These are phyloP conservation scores for Pseudomyrmex flavicornis DNA, from an alignment of 1,140 invertebrate genomes.

Conservation along the genomic window DNA sequence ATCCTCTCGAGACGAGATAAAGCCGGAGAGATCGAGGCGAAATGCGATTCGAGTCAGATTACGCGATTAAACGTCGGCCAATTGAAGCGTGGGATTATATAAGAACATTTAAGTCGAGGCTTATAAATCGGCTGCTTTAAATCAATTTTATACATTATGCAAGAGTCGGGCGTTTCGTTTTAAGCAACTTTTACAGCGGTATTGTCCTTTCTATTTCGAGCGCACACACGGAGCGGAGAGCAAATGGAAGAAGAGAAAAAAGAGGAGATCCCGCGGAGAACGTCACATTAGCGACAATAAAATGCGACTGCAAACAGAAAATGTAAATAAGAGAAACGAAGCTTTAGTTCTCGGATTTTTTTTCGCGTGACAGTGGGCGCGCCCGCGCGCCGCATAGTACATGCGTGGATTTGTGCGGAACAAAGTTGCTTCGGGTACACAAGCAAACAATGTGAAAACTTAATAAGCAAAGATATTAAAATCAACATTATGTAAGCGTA, in stretches of 20 bases:
- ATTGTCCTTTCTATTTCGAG: neutral
- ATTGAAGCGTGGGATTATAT: slow-evolving; percentile 32
- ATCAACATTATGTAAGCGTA: neutral
- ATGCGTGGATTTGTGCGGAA: slow-evolving; percentile 18
- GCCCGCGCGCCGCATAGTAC: no score
- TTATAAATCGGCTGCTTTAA: slow-evolving; percentile 34
- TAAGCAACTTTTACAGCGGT: slow-evolving; percentile 8
- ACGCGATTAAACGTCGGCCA: slow-evolving; percentile 13
- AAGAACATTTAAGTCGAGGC: slow-evolving; percentile 42
- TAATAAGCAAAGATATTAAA: slow-evolving; percentile 14
- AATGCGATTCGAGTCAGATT: slow-evolving; percentile 23
- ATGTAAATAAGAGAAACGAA: slow-evolving; percentile 40
- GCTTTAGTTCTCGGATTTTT: slow-evolving; percentile 38
- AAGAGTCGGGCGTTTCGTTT: slow-evolving; percentile 30
- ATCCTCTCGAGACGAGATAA: neutral
- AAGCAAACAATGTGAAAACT: slow-evolving; percentile 2
- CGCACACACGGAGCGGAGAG: neutral
- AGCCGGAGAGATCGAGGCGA: slow-evolving; percentile 11
- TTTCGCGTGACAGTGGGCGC: slow-evolving; percentile 15
- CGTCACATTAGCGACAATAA: slow-evolving; percentile 21
- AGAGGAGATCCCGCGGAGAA: neutral
- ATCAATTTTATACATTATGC: slow-evolving; percentile 55
- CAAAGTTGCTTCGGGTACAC: neutral
- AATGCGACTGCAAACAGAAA: slow-evolving; percentile 31
- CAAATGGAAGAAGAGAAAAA: slow-evolving; percentile 9